phyloP scores from a whole-genome alignment of 2,113 vertebrate species.

The Platysteira castanea region DNA sequence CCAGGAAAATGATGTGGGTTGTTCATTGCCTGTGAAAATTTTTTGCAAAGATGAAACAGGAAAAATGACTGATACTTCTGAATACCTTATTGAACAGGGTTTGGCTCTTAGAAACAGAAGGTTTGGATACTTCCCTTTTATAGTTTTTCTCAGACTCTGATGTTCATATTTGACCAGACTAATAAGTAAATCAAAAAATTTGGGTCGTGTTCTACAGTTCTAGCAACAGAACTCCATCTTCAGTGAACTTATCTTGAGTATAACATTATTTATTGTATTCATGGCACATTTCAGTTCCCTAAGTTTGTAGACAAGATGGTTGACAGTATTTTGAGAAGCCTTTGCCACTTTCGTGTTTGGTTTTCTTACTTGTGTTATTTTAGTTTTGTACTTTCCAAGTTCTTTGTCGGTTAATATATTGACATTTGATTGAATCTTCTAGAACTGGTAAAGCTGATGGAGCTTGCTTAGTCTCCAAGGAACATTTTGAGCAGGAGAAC shows the following conservation, averaged over 20 bases:
- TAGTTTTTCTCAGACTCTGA: not conserved
- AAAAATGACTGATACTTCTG: constrained; percentile 77
- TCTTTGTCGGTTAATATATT: not conserved
- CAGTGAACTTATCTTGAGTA: not conserved
- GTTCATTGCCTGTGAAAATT: constrained; percentile 80
- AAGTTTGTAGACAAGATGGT: not conserved
- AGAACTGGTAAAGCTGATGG: constrained; percentile 37
- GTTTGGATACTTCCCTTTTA: constrained; percentile 7
- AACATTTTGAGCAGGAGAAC: not conserved
- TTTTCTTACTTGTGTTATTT: not conserved
- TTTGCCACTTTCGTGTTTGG: not conserved
- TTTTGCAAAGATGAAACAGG: constrained; percentile 74
- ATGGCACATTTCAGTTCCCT: not conserved
- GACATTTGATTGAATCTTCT: constrained; percentile 23
- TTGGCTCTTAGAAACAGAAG: constrained; percentile 85
- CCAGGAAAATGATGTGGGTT: constrained; percentile 69
- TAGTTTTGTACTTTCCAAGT: not conserved
- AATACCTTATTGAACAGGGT: constrained; percentile 83
- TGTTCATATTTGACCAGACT: not conserved
- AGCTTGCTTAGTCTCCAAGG: not conserved
- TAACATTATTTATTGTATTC: not conserved
- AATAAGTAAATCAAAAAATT: not conserved
- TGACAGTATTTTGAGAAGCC: not conserved
- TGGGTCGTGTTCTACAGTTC: not conserved
- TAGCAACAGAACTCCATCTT: not conserved